Base-by-base conservation (phyloP, 2,888 invertebrate species). In the Aphidoletes aphidimyza region DNA sequence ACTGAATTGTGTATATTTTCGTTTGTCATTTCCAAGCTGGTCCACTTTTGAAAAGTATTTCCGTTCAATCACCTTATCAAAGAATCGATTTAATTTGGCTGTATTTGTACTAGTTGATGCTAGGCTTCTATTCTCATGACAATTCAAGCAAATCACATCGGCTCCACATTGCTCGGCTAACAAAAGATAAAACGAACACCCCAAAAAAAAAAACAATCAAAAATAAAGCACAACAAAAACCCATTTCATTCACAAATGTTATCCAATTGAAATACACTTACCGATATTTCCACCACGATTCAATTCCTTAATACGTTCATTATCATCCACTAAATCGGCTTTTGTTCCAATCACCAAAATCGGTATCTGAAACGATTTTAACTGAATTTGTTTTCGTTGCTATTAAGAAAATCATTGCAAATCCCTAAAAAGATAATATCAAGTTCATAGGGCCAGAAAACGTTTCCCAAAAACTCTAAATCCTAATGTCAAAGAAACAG, bases 91-190 rank as follows among this genome's bases (percentile, higher is more conserved):
- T 39, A 99, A 90, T 90, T 98, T 98, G 0, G 99, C 97, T 11
- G 98, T 94, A 89, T 98, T 97, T 85, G 97, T 96, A 3, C 97
- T 96, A 0, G 98, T 98, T 6, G 98, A 96, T n/a, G 97, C 96
- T 86, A 98, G 90, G 86, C 96, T 96, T 86, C 96, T 94, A 0
- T 92, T 90, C 87, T 94, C 93, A 86, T 93, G 92, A 86, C 93
- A 93, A 87, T 94, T 97, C 86, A 98, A 91, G 90, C 95, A 94
- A 88, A 98, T 96, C 91, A 98, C 98, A 89, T 98, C 98, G 0
- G 97, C 96, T 0, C 96, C 96, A 89, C 97, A 97, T 89, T 97
- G 96, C 87, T 95, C 96, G 0, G 98, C 97, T 88, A 95, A 26
- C 85, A 85, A 17, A 14, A 84, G 34, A 22, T n/a, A n/a, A n/a